These are phyloP conservation scores for Carettochelys insculpta DNA, from an alignment of 2,113 vertebrate genomes.

Conservation along the genomic window DNA sequence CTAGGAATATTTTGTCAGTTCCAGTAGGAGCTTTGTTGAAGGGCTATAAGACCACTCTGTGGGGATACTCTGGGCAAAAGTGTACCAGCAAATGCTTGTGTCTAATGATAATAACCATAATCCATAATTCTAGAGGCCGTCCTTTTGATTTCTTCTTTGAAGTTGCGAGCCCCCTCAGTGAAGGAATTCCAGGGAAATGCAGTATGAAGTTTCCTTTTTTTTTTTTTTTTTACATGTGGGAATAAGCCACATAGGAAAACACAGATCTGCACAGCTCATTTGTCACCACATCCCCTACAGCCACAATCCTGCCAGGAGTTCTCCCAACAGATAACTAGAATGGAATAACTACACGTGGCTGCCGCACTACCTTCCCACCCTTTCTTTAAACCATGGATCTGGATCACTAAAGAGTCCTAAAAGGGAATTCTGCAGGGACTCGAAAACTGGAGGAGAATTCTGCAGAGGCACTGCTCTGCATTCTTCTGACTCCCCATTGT, in stretches of 20 bases:
- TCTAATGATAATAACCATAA: accelerated
- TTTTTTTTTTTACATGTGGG: accelerated
- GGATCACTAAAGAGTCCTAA: background rate
- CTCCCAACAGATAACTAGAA: background rate
- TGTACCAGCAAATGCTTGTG: background rate
- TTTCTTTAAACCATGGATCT: accelerated
- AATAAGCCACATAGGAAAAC: background rate
- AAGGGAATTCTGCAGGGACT: background rate
- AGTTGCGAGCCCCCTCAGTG: accelerated
- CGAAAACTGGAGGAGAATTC: background rate
- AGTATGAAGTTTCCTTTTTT: accelerated
- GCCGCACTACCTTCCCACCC: background rate
- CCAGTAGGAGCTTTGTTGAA: background rate
- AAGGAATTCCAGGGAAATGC: accelerated
- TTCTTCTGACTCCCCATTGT: background rate
- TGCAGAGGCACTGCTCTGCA: background rate
- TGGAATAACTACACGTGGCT: background rate
- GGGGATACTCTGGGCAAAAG: background rate
- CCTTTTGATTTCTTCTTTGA: background rate
- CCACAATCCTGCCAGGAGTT: background rate
- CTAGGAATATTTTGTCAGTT: background rate
- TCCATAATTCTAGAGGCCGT: background rate
- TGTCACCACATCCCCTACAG: background rate
- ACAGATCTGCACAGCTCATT: accelerated
- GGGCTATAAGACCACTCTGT: accelerated